Base-by-base conservation (phyloP, 2,113 vertebrate species). In the Daboia siamensis region DNA sequence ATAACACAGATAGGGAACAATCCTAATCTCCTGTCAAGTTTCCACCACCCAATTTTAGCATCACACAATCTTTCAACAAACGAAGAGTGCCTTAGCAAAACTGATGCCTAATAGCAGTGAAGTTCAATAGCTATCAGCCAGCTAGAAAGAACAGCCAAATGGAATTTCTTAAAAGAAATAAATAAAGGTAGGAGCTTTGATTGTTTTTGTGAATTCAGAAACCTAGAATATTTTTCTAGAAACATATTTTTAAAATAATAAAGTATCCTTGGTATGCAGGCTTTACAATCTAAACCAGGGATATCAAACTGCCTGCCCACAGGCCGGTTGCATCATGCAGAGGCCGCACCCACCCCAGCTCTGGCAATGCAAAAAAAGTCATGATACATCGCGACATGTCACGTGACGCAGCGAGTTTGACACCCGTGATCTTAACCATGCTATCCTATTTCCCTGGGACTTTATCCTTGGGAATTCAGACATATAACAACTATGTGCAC, bases 111-210 rank as follows among this genome's bases (percentile, higher is more conserved):
- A 44, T 29, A 93, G 51, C 1, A 93, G 93, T 59, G 3, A 29
- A 26, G 33, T 92, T 93, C 85, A 12, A 11, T 90, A 91, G 91
- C 48, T 33, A 29, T 89, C 86, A 92, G 61, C 48, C 61, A 56
- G 52, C 52, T 48, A 24, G 39, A 61, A 91, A 80, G 29, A 86
- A 86, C 26, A 59, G 90, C 24, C 24, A 12, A 39, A 5, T 44
- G 26, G 33, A 15, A 39, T 80, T 80, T 74, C 10, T 69, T 69
- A 13, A 10, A n/a, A 74, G 5, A 33, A 64, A n/a, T 69, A n/a
- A 69, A n/a, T 64, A 64, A 74, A 33, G 5, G 33, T 20, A 39
- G 5, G 69, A 80, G 69, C 15, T 39, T 13, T 17, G n/a, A 80
- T 33, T 33, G 26, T 33, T 57, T 88, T 21, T 57, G 24, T 54